Percentiles rank a stretch among this genome's conserved stretches.
These are phyloP conservation scores for Epinotia brunnichana DNA, from an alignment of 2,888 invertebrate species.

Conservation along the genomic window DNA sequence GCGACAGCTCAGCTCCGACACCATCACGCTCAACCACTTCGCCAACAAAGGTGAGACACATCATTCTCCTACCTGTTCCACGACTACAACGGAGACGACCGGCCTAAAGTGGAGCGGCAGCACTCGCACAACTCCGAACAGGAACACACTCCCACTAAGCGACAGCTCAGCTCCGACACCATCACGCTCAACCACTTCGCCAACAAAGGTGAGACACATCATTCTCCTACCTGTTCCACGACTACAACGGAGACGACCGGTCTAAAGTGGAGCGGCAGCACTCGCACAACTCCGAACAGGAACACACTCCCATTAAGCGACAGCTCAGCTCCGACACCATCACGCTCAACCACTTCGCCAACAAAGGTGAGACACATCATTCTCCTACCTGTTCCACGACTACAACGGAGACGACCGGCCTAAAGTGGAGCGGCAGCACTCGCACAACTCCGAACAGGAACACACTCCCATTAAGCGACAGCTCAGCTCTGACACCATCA, in stretches of 20 bases:
- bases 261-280: slow-evolving; percentile 81
- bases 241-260: slow-evolving; percentile 68
- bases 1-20: slow-evolving; percentile 85
- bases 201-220: slow-evolving; percentile 51
- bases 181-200: slow-evolving; percentile 71
- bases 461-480: slow-evolving; percentile 78
- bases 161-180: slow-evolving; percentile 85
- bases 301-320: slow-evolving; percentile 71
- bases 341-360: slow-evolving; percentile 66
- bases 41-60: slow-evolving; percentile 53
- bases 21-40: slow-evolving; percentile 72
- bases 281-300: slow-evolving; percentile 69
- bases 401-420: slow-evolving; percentile 63
- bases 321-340: slow-evolving; percentile 85
- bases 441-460: slow-evolving; percentile 66
- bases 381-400: slow-evolving; percentile 85
- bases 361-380: slow-evolving; percentile 49
- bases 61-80: slow-evolving; percentile 85
- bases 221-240: slow-evolving; percentile 85
- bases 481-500: slow-evolving; percentile 84
- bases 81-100: slow-evolving; percentile 74
- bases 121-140: slow-evolving; percentile 75
- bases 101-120: slow-evolving; percentile 78
- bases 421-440: slow-evolving; percentile 83
- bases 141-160: slow-evolving; percentile 66